phyloP scores from a whole-genome alignment of 2,797 vertebrate genomes.

The Phoeniculus purpureus region DNA sequence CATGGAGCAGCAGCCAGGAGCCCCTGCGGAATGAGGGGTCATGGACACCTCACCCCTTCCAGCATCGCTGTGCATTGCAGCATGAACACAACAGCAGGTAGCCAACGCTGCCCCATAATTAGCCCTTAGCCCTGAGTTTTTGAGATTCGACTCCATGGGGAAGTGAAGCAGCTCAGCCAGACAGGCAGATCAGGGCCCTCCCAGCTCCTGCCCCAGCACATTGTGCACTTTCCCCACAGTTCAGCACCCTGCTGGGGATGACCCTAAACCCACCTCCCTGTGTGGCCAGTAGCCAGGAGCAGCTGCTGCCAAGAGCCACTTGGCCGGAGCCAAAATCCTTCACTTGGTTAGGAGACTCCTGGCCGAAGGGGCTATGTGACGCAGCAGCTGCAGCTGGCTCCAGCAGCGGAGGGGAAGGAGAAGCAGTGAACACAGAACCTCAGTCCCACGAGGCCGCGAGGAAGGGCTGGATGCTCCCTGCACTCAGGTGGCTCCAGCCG shows the following conservation, averaged over 20 bases:
- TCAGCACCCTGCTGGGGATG: background rate
- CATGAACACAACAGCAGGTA: background rate
- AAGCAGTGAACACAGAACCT: background rate
- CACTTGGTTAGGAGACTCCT: fast-evolving
- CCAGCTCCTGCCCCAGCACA: background rate
- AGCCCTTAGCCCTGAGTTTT: background rate
- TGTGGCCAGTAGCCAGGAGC: background rate
- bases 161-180: background rate
- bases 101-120: fast-evolving
- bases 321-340: background rate
- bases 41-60: fast-evolving
- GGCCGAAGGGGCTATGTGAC: fast-evolving
- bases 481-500: background rate
- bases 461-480: background rate
- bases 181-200: background rate
- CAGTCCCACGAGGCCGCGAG: fast-evolving
- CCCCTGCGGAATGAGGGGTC: fast-evolving
- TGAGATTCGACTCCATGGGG: background rate
- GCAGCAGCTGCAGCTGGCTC: background rate
- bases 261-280: background rate
- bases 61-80: background rate
- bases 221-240: background rate
- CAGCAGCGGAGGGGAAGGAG: background rate
- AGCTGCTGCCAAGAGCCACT: background rate
- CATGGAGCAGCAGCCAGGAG: background rate